These are phyloP conservation scores for Falco columbarius DNA, from an alignment of 2,797 vertebrate species.

Conservation along the genomic window DNA sequence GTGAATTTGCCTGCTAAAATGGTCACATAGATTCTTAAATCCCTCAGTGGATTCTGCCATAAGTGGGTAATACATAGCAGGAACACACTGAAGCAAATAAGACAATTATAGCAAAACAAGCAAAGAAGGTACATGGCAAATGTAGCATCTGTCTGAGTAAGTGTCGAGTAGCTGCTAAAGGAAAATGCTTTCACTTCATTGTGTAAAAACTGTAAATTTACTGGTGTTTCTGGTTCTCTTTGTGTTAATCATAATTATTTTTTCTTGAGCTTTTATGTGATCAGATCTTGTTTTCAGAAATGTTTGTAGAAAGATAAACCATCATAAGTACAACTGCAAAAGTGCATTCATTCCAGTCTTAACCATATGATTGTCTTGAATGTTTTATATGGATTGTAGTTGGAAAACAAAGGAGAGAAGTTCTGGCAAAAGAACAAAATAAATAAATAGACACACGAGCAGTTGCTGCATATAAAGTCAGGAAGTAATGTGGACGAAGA, in stretches of 20 bases:
- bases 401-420: background rate
- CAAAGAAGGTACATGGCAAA: background rate
- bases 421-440: background rate
- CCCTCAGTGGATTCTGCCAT: background rate
- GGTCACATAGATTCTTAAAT: background rate
- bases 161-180: background rate
- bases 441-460: background rate
- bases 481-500: background rate
- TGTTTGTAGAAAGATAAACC: background rate
- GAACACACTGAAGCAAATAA: background rate
- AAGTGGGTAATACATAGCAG: background rate
- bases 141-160: background rate
- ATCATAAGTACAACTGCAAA: background rate
- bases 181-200: background rate
- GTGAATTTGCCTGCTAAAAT: background rate
- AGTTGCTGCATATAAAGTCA: background rate
- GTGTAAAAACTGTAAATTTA: background rate
- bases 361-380: background rate
- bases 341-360: background rate
- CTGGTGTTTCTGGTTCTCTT: background rate
- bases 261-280: background rate
- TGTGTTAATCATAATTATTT: background rate
- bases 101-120: background rate
- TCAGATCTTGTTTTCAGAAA: background rate
- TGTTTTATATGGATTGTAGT: background rate